Base-by-base conservation (phyloP, 2,113 vertebrate genomes). In the Lutjanus erythropterus region DNA sequence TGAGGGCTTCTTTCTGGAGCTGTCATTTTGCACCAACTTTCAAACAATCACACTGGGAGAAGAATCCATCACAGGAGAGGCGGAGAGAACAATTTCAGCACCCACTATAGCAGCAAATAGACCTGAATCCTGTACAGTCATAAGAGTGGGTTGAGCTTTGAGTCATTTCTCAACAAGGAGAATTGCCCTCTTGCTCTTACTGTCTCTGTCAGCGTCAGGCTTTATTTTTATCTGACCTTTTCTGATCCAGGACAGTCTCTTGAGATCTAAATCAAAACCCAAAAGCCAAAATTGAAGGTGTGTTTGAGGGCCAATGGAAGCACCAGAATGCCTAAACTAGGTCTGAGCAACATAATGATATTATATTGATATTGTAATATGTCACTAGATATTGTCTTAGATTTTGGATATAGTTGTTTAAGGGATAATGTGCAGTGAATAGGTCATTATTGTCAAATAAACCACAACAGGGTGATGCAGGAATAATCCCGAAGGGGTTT, bases 141-240 rank as follows among this genome's bases (percentile, higher is more conserved):
- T 44, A 16, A 21, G 61, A 75, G 77, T 78, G 71, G 80, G 69
- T 16, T 75, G 70, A 81, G 23, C 21, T 25, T 55, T 66, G 82
- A 87, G 56, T 85, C 74, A 85, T 75, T 78, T 64, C 65, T 70
- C 23, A 55, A n/a, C 18, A 2, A 55, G 16, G 37, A 53, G 37
- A 23, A 6, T 7, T 41, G 9, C 33, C 52, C 58, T 37, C 59
- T 33, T 71, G 2, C 31, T 73, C 46, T 7, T 23, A 4, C 12
- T 46, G 2, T 55, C 39, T 46, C 19, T 29, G 0, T 46, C 41
- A 19, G 31, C 21, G 16, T 21, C 15, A 10, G 23, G 46, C 7
- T 76, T 77, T 39, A 23, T 55, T 46, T 76, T 41, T n/a, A 33
- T 23, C 33, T 33, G 2, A 46, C 41, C 15, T 59, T 33, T 29